These are phyloP conservation scores for Pseudococcus jackbeardsleyi DNA, from an alignment of 2,888 invertebrate genomes.

Conservation along the genomic window DNA sequence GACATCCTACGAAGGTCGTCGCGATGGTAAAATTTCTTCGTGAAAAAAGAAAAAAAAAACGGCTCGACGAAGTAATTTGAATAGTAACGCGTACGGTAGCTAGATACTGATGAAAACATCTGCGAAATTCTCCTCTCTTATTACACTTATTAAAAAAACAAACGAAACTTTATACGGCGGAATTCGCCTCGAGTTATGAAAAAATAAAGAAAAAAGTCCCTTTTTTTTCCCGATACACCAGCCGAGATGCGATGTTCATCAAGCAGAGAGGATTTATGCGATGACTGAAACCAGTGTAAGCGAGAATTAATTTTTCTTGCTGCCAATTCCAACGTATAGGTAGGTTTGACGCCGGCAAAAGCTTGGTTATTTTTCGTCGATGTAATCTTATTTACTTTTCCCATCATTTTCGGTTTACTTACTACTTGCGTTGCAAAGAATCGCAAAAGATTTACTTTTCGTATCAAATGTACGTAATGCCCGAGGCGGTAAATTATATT, in stretches of 20 bases:
- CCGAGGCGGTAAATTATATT: conserved; percentile 51
- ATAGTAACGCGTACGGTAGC: neutral
- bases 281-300: neutral
- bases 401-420: conserved; percentile 53
- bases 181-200: conserved; percentile 6
- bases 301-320: conserved; percentile 46
- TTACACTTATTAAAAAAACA: conserved; percentile 48
- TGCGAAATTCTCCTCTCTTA: conserved; percentile 10
- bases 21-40: conserved; percentile 8
- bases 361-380: conserved; percentile 22
- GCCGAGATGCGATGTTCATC: neutral
- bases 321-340: neutral
- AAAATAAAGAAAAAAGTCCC: neutral
- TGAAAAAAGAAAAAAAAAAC: neutral
- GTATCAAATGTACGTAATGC: conserved; percentile 41
- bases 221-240: neutral
- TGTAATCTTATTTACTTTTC: conserved; percentile 52
- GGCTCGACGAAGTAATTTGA: conserved; percentile 38
- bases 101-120: neutral
- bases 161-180: conserved; percentile 12
- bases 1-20: conserved; percentile 27
- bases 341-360: neutral
- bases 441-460: conserved; percentile 40
- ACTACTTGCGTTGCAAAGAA: conserved; percentile 26
- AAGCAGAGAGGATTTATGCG: conserved; percentile 7